Evolutionary conservation across 2,888 invertebrate species (phyloP), one percentile per base, ranked within the genome.

Genomic region (Chorisops tibialis): DNA sequence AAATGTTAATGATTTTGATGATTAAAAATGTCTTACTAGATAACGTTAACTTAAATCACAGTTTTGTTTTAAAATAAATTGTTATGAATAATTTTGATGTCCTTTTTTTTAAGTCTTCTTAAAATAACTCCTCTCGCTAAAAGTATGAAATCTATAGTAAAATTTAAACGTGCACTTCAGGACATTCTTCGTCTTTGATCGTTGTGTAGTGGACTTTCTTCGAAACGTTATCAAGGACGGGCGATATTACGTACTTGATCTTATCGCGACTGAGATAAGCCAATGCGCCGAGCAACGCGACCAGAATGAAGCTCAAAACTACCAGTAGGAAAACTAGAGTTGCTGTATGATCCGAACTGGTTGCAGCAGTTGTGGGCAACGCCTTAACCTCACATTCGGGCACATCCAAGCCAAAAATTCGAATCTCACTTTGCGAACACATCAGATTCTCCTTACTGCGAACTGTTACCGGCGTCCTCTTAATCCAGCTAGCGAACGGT

Each of bases 171-270:
- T 78, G 77, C 49, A 79, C 79, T 66, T 79, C 79, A 54, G 78
- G 75, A 67, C 76, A 80, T 63, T 85, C 84, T 66, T 81, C 81
- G 67, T 83, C 83, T 63, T 82, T 82, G 68, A 89, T 88, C 7
- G 86, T 86, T 1, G 87, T 87, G 69, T 89, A 89, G 66, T 87
- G 86, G 38, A 88, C 88, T 72, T 87, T 86, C 71, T 85, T 82
- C 38, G 85, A 82, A 39, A 87, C 83, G 59, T 83, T 82, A 67
- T 86, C 84, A 49, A 87, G 79, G 30, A 87, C 79, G 1, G 87
- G 87, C 30, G 80, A 80, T 41, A 86, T 79, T 73, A 82, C 82
- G 63, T 79, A 79, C 66, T 81, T 81, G 48, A 88, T 76, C 64
- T 81, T 80, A 61, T 82, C 80, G 65, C 84, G 81, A 70, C 86